phyloP scores from a whole-genome alignment of 30 jellyfish, hydroid and myxozoan species.

The Hydractinia symbiolongicarpus region DNA sequence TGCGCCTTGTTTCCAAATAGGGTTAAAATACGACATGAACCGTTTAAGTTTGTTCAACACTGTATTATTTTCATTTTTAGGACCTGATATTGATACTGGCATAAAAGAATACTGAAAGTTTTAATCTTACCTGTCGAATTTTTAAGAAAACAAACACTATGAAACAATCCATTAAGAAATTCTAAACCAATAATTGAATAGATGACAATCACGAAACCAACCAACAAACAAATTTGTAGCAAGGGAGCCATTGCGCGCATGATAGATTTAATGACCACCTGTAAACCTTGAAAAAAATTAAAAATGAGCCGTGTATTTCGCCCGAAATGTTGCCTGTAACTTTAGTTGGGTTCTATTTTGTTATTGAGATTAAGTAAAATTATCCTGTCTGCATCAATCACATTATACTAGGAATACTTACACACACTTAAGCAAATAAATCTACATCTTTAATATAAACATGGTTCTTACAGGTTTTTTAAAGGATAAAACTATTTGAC shows the following conservation, averaged over 20 bases:
- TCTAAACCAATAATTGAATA: constrained; percentile 93
- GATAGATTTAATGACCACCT: constrained; percentile 91
- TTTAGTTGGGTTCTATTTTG: not conserved
- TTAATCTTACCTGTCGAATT: constrained; percentile 43
- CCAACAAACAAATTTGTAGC: constrained; percentile 85
- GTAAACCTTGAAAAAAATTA: constrained; percentile 48
- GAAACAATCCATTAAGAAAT: constrained; percentile 82
- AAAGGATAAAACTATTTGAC: no score
- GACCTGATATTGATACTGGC: not conserved
- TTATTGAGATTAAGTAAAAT: no score
- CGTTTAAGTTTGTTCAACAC: no score
- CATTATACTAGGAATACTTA: no score
- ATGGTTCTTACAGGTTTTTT: no score
- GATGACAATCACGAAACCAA: constrained; percentile 83
- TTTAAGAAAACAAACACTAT: constrained; percentile 48
- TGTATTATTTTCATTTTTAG: no score
- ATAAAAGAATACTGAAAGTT: not conserved
- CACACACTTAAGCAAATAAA: no score
- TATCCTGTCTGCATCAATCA: no score
- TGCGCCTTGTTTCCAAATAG: no score
- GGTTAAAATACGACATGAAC: no score
- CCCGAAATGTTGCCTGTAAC: not conserved
- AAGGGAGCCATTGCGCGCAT: constrained; percentile 97
- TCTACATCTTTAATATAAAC: no score
- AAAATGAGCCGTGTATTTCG: not conserved